Base-by-base conservation (phyloP, 2,113 vertebrate genomes). In the Syrrhaptes paradoxus region DNA sequence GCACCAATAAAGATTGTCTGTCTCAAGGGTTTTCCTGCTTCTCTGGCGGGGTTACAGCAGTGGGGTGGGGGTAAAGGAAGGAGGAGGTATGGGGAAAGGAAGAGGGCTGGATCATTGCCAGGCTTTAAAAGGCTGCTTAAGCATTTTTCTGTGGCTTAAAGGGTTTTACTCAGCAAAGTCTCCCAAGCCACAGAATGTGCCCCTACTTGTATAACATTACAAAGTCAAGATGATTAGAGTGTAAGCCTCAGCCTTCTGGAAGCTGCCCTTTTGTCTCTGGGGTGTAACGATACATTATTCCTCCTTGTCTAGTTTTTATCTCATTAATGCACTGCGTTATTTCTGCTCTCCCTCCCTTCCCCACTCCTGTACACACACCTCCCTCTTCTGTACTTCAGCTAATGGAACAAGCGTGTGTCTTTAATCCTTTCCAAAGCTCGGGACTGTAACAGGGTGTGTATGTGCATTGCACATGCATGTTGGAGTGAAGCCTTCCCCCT, bases 161-260 rank as follows among this genome's bases (percentile, higher is more conserved):
- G 95, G 84, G 88, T 89, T 96, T 97, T 96, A 96, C 90, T 97
- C 95, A 96, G 97, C 88, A 85, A 94, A 96, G 93, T 92, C 96
- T 97, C 92, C 86, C 90, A 96, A 97, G 95, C 96, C 96, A 96
- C 97, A 96, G 94, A 96, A 96, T 97, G 95, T 80, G 96, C 86
- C 95, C 89, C 80, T 94, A 80, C 97, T 97, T 96, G 97, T 97
- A 96, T 96, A 96, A 85, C 83, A 77, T 97, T 97, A 97, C 96
- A 96, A 96, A 97, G 86, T 93, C 92, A 89, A 74, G 93, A 97
- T 96, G 95, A 96, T 97, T 96, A 96, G 81, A 92, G 86, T 26
- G 51, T 93, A 96, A 96, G 86, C 81, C 85, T 96, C 91, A 94
- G 73, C 90, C 62, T 92, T 95, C 84, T 93, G 95, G 90, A 97